Evolutionary conservation across 2,113 vertebrate genomes (phyloP).

Genomic region (Eurystomus gularis): DNA sequence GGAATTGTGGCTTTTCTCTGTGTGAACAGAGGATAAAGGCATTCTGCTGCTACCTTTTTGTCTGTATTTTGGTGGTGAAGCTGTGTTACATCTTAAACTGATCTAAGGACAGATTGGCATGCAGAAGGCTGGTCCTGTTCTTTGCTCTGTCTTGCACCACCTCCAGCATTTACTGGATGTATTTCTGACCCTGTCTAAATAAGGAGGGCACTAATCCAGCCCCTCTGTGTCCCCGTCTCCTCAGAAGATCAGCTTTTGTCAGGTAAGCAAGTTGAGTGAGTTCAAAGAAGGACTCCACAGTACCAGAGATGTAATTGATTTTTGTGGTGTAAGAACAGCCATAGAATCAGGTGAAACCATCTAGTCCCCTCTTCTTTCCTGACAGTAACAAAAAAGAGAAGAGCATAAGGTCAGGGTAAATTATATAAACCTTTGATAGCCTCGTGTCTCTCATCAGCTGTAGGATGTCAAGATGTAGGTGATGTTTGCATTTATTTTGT

Average conservation of each 20-base stretch:
- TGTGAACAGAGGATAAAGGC: neutral
- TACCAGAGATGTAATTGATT: neutral
- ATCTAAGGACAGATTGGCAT: neutral
- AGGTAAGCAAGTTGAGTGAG: neutral
- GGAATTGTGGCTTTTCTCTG: neutral
- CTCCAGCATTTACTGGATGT: neutral
- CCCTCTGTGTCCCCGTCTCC: neutral
- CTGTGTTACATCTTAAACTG: neutral
- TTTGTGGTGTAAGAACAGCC: neutral
- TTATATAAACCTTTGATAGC: neutral
- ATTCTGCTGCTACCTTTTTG: neutral
- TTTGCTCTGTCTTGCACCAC: neutral
- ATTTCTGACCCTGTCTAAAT: neutral
- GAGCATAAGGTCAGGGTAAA: neutral
- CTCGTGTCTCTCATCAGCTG: neutral
- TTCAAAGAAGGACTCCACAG: neutral
- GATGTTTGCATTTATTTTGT: neutral
- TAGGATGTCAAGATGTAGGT: neutral
- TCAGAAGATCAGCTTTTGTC: neutral
- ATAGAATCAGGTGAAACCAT: neutral
- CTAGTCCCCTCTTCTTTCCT: neutral
- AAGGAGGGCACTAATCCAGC: neutral
- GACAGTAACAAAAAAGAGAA: neutral
- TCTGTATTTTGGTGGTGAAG: neutral
- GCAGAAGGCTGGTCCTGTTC: neutral